Evolutionary conservation across 2,797 vertebrate genomes (phyloP), one percentile per base, ranked within the genome.

Genomic region (Cossypha polioptera): DNA sequence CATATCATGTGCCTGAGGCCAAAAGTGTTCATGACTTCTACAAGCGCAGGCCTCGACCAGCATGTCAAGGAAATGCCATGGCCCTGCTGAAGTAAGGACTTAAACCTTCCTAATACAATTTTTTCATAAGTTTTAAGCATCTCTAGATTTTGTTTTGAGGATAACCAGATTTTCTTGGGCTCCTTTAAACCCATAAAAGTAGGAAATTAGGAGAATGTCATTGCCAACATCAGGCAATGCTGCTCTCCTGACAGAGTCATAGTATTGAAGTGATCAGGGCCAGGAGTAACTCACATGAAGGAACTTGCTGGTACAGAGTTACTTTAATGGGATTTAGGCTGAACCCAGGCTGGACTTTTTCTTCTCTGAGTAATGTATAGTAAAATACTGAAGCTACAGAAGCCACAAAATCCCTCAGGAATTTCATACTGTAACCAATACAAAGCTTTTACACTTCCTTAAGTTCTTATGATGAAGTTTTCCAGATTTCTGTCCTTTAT

Each of bases 11-110:
- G 88, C 99, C 99, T n/a, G 98, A 99, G 82, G 98, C 98, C 62
- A 99, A 99, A 97, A 99, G 97, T 58, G 94, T 99, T 48, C 98
- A 99, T 12, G 98, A 99, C 90, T 99, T 99, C 97, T 99, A 98
- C 96, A 99, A 97, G 97, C 97, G 96, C 90, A 98, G 98, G 94
- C 96, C 97, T 93, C 97, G 99, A 38, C 99, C 98, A 19, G 87
- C 95, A 28, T 99, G 98, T 26, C 97, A 98, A 55, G 98, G 98
- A 90, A 98, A 95, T 31, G 98, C 98, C 92, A 99, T 99, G 99
- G 97, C 98, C 1, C 79, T 99, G 75, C 93, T 99, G 38, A 99
- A 99, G 99, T 99, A 98, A 98, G 98, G 86, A 51, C 43, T 43
- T 57, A 45, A 58, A 45, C 85, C 73, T 94, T 33, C 65, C 91